Conservation (phyloP, 1,140 invertebrate genomes). For the Ceratina japonica region DNA sequence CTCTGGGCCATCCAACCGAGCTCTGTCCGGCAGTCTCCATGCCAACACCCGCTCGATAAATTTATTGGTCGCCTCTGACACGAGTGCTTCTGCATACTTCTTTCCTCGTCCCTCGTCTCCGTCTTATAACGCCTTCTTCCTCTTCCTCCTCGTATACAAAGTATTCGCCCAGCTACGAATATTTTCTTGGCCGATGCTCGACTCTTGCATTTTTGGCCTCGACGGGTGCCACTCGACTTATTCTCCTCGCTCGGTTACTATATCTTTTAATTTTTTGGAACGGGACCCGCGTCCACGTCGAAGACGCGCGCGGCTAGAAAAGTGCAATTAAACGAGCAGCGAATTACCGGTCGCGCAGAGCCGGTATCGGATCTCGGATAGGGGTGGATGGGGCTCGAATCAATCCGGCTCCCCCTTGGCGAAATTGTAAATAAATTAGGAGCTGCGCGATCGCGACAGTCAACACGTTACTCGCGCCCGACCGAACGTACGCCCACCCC, state of each 20-base stretch:
- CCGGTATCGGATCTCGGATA: slow-evolving; percentile 36
- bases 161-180: background rate
- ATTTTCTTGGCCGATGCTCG: slow-evolving; percentile 38
- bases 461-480: slow-evolving; percentile 60
- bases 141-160: too few relatives aligned
- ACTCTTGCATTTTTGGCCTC: background rate
- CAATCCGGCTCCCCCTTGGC: slow-evolving; percentile 59
- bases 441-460: slow-evolving; percentile 59
- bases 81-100: slow-evolving; percentile 63
- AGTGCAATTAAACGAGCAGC: slow-evolving; percentile 37
- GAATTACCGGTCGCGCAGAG: slow-evolving; percentile 9
- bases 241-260: too few relatives aligned
- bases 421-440: slow-evolving; percentile 73
- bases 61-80: slow-evolving; percentile 78
- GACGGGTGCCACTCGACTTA: background rate
- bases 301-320: too few relatives aligned
- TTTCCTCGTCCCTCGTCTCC: slow-evolving; percentile 33
- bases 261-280: too few relatives aligned
- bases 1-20: slow-evolving; percentile 76
- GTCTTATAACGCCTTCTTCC: background rate
- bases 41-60: slow-evolving; percentile 80
- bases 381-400: slow-evolving; percentile 39
- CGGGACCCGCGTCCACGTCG: background rate
- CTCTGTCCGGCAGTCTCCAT: slow-evolving; percentile 79
- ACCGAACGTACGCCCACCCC: slow-evolving; percentile 3